phyloP scores from a whole-genome alignment of 2,888 invertebrate genomes.

The Taenaris catops region DNA sequence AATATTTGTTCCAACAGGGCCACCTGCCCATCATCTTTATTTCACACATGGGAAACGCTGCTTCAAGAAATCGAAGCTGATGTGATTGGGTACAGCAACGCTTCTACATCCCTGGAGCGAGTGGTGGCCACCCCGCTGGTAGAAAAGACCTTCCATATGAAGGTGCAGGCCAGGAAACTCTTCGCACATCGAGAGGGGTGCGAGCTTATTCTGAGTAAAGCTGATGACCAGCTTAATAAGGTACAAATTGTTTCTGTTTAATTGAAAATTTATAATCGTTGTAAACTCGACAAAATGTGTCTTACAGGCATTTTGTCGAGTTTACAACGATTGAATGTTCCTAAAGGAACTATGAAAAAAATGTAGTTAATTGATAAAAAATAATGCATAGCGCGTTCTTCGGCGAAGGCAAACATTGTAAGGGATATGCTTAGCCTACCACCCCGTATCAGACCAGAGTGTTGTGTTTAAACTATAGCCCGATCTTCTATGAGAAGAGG shows the following conservation, averaged over 20 bases:
- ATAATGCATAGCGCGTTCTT: too few species aligned
- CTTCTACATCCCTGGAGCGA: conserved; percentile 88
- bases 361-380: too few species aligned
- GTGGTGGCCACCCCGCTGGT: conserved; percentile 90
- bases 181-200: conserved; percentile 95
- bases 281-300: too few species aligned
- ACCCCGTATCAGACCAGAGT: too few species aligned
- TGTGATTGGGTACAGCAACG: conserved; percentile 91
- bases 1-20: conserved; percentile 74
- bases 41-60: conserved; percentile 94
- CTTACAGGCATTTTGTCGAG: too few species aligned
- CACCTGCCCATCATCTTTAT: conserved; percentile 87
- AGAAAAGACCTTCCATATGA: conserved; percentile 93
- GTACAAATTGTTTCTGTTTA: conserved; percentile 32
- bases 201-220: conserved; percentile 92
- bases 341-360: too few species aligned
- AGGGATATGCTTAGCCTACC: too few species aligned
- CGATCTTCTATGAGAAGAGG: too few species aligned
- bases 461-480: too few species aligned
- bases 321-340: too few species aligned
- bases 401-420: too few species aligned
- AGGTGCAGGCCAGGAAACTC: conserved; percentile 94
- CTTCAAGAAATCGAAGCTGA: conserved; percentile 95
- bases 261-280: neutral
- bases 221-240: conserved; percentile 80